These are phyloP conservation scores for Salticus scenicus DNA, from an alignment of 2,888 invertebrate species.

Conservation along the genomic window DNA sequence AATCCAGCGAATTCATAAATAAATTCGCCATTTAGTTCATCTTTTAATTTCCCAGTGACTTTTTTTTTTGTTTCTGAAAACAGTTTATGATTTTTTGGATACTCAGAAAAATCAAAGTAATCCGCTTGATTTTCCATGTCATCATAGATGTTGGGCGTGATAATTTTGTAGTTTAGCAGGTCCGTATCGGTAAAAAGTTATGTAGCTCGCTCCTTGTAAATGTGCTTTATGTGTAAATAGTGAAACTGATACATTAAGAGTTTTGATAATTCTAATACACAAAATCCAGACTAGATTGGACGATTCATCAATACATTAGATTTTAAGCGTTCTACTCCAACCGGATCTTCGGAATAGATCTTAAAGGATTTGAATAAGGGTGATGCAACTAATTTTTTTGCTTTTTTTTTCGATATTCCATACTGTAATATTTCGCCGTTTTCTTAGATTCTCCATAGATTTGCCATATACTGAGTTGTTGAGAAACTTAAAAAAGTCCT, in stretches of 20 bases:
- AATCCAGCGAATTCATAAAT: neutral
- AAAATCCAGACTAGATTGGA: too few species aligned
- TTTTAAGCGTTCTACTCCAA: constrained; percentile 35
- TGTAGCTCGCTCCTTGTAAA: constrained; percentile 70
- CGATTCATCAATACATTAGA: constrained; percentile 66
- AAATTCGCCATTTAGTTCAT: neutral
- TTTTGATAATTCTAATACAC: constrained; percentile 73
- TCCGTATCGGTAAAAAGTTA: constrained; percentile 74
- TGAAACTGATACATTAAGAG: constrained; percentile 72
- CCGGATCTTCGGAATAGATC: constrained; percentile 27
- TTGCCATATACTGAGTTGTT: constrained; percentile 75
- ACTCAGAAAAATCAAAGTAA: neutral
- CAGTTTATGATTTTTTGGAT: neutral
- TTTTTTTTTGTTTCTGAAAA: neutral
- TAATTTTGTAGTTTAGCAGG: constrained; percentile 69
- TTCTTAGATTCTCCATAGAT: constrained; percentile 74
- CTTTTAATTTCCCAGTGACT: neutral
- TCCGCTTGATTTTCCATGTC: neutral
- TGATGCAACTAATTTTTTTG: constrained; percentile 31
- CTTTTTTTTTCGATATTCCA: constrained; percentile 19
- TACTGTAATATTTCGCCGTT: constrained; percentile 72
- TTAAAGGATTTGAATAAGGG: constrained; percentile 45
- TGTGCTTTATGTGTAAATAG: constrained; percentile 71
- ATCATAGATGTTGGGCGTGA: neutral
- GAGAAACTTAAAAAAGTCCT: constrained; percentile 75